Percentiles rank a stretch among this genome's conserved stretches.
Conservation (phyloP, 2,888 invertebrate genomes). For the Hemithea aestivaria region DNA sequence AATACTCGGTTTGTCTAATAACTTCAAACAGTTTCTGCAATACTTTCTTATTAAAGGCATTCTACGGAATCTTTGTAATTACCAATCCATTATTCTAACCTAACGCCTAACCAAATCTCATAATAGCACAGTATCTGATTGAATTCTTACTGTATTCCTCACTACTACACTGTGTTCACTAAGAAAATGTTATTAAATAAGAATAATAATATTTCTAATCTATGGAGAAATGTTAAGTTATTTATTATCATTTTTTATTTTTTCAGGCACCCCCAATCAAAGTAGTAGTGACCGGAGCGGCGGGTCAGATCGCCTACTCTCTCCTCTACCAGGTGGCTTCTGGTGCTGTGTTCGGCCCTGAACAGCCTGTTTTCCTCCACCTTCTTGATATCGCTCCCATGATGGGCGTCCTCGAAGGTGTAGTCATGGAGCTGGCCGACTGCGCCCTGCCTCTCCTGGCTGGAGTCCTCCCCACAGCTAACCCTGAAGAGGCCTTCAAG, state of each 20-base stretch:
- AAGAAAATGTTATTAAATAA: no score
- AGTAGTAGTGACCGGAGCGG: slow-evolving; percentile 98
- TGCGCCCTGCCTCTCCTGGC: slow-evolving; percentile 94
- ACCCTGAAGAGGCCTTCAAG: slow-evolving; percentile 95
- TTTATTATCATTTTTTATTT: slow-evolving; percentile 4
- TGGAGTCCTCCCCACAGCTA: slow-evolving; percentile 91
- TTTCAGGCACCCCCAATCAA: slow-evolving; percentile 90
- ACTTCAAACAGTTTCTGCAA: no score
- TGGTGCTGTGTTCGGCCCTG: slow-evolving; percentile 95
- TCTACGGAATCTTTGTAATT: no score
- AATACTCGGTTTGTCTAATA: no score
- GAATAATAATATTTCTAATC: no score
- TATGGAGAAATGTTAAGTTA: no score
- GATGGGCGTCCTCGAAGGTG: slow-evolving; percentile 98
- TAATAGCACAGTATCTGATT: no score
- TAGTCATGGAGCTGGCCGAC: slow-evolving; percentile 98
- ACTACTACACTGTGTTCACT: no score
- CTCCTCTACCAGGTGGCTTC: slow-evolving; percentile 96
- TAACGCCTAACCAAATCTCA: no score
- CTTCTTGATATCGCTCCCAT: slow-evolving; percentile 97
- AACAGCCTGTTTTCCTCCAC: slow-evolving; percentile 92
- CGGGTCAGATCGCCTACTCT: slow-evolving; percentile 99
- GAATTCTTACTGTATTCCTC: no score
- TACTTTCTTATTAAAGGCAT: no score
- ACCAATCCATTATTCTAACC: no score